Base-by-base conservation (phyloP, 2,113 vertebrate genomes). In the Sturnus vulgaris region DNA sequence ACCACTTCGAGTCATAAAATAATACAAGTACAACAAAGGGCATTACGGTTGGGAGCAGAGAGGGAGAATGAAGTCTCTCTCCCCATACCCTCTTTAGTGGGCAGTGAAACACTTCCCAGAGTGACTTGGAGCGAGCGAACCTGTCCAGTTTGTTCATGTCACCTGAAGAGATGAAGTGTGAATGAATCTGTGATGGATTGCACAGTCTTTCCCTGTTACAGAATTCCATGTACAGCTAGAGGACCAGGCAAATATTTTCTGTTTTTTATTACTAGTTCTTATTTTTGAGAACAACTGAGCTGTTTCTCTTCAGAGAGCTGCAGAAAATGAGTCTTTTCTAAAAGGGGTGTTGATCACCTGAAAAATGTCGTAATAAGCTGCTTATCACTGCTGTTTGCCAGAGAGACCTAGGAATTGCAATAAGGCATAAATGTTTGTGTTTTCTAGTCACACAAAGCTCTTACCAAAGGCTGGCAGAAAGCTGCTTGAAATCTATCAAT, bases 391-490 rank as follows among this genome's bases (percentile, higher is more conserved):
- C 78, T 80, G 40, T 66, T 95, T 92, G 70, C 64, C 66, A 50
- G 55, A 63, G 57, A 61, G 33, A 84, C 22, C 17, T 49, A 27
- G 25, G 68, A 78, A 60, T n/a, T 93, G 42, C 35, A 50, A 9
- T 27, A 25, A 40, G 17, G 61, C 46, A n/a, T 65, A 46, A 79
- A 40, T 24, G 27, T 82, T 92, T 37, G 33, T 13, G 4, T 64
- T 87, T 78, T 35, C 27, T 66, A 55, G 50, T 94, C 39, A 47
- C 46, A 77, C 15, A 63, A 65, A 73, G 47, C 52, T 82, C 40
- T 95, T 92, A 76, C 11, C 50, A 91, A 82, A 82, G 30, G 19
- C 30, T 87, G 50, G n/a, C 77, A 92, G 70, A 82, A 83, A 70
- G 52, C 79, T 88, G 10, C 33, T 52, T 82, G 76, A 83, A 84